Conservation (phyloP, 2,797 vertebrate species). For the Cirrhinus molitorella region DNA sequence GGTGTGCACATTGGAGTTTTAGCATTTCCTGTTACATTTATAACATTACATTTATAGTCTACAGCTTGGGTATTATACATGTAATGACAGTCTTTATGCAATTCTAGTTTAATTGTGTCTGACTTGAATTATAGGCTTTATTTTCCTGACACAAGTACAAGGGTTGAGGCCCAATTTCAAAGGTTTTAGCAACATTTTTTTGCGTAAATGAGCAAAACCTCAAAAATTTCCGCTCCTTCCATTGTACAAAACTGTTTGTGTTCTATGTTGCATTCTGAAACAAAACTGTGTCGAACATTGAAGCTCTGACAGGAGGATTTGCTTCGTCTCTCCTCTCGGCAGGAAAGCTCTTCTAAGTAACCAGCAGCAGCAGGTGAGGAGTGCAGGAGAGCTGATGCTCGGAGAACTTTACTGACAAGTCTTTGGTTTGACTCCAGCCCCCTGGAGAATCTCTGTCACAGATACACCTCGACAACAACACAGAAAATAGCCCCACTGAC, state of each 20-base stretch:
- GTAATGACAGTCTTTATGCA: no score
- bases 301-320: slow-evolving; percentile 34
- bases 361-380: slow-evolving; percentile 27
- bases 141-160: not conserved
- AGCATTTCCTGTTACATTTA: no score
- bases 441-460: slow-evolving; percentile 20
- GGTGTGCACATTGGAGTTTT: no score
- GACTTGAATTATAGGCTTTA: not conserved
- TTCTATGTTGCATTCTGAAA: not conserved
- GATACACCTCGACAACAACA: slow-evolving; percentile 12
- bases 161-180: not conserved
- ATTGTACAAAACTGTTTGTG: not conserved
- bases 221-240: not conserved
- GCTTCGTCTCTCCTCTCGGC: slow-evolving; percentile 19
- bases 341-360: slow-evolving; percentile 27
- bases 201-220: not conserved
- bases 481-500: not conserved
- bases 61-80: no score
- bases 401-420: slow-evolving; percentile 30
- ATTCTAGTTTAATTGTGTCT: not conserved
- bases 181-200: not conserved
- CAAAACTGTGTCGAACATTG: slow-evolving; percentile 18
- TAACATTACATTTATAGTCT: no score
- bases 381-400: slow-evolving; percentile 13
- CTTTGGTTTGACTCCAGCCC: slow-evolving; percentile 24